phyloP scores from a whole-genome alignment of 2,888 invertebrate species.

The Scelioninae gen. 2 region DNA sequence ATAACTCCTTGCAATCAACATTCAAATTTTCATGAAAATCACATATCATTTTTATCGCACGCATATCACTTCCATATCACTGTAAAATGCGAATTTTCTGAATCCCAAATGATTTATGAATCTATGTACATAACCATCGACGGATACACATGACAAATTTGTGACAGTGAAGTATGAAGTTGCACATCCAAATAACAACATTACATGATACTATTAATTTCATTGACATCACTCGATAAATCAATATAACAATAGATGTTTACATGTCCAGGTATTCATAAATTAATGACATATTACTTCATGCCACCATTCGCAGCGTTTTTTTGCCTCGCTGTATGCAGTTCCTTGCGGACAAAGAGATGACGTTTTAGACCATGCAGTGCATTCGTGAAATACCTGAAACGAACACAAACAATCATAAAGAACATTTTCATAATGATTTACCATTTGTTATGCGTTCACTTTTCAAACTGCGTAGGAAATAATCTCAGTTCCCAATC shows the following conservation, averaged over 20 bases:
- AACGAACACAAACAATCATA: constrained; percentile 38
- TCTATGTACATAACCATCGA: no score
- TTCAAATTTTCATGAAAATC: no score
- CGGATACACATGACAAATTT: neutral
- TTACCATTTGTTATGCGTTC: no score
- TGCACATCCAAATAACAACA: constrained; percentile 6
- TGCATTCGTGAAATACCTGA: constrained; percentile 90
- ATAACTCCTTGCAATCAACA: no score
- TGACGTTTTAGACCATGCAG: constrained; percentile 86
- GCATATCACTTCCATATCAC: no score
- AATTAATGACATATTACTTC: constrained; percentile 82
- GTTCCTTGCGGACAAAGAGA: constrained; percentile 91
- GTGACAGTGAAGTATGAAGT: neutral
- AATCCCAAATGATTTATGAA: no score
- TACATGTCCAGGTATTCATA: constrained; percentile 18
- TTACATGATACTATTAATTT: constrained; percentile 15
- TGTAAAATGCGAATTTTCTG: no score
- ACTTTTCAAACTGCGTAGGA: no score
- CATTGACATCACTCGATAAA: neutral
- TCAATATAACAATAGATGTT: constrained; percentile 18
- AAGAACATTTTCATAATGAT: no score
- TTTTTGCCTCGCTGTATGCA: constrained; percentile 87
- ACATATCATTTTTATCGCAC: no score
- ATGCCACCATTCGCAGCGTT: constrained; percentile 93
- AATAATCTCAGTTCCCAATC: no score